These are phyloP conservation scores for Percina caprodes DNA, from an alignment of 2,113 vertebrate genomes.

Conservation along the genomic window DNA sequence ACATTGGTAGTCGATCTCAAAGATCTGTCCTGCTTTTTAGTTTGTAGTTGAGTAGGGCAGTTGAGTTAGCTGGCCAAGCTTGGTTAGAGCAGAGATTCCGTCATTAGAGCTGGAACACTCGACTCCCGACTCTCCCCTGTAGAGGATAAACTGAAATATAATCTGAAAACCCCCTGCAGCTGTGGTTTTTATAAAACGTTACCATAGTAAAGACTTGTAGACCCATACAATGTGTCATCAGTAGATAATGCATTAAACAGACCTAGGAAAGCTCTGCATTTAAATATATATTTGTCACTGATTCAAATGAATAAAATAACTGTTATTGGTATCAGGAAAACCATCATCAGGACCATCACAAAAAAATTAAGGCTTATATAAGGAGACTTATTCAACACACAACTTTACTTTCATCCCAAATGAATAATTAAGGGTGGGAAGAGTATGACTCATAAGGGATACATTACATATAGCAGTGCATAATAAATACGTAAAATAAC, in stretches of 20 bases:
- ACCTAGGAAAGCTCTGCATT: not conserved
- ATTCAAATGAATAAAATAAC: not conserved
- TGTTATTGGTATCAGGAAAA: not conserved
- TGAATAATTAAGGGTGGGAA: not conserved
- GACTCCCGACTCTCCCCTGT: slow-evolving; percentile 14
- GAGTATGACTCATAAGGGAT: not conserved
- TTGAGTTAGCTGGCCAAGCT: slow-evolving; percentile 17
- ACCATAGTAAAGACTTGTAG: slow-evolving; percentile 11
- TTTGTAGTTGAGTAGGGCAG: not conserved
- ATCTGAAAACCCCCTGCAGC: slow-evolving; percentile 33
- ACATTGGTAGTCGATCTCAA: slow-evolving; percentile 27
- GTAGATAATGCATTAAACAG: slow-evolving; percentile 34
- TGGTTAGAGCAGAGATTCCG: not conserved
- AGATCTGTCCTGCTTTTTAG: slow-evolving; percentile 23
- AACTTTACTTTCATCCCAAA: not conserved
- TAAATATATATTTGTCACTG: not conserved
- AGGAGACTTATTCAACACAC: not conserved
- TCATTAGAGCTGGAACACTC: slow-evolving; percentile 21
- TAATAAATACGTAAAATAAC: not conserved
- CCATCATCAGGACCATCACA: not conserved
- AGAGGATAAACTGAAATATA: slow-evolving; percentile 35
- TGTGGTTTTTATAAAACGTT: slow-evolving; percentile 37
- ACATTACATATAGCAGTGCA: not conserved
- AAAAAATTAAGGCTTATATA: not conserved
- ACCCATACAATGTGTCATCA: slow-evolving; percentile 27